These are phyloP conservation scores for Xanthorhoe spadicearia DNA, from an alignment of 2,888 invertebrate species.

Conservation along the genomic window DNA sequence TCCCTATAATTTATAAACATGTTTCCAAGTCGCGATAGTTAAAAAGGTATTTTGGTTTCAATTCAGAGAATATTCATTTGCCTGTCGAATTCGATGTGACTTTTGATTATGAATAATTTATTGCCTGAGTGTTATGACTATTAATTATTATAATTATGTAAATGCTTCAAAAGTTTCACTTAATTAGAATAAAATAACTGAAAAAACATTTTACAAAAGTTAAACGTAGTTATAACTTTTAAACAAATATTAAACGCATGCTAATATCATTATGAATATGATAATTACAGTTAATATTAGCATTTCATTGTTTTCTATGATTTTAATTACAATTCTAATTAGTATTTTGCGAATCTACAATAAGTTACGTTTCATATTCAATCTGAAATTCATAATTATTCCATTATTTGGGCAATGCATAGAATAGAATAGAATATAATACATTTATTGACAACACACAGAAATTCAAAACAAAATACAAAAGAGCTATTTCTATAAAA, in stretches of 20 bases:
- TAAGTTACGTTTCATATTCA: not conserved
- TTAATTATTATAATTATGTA: no score
- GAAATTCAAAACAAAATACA: no score
- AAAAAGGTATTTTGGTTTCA: not conserved
- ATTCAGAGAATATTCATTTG: no score
- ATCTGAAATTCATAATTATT: not conserved
- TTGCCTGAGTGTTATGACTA: no score
- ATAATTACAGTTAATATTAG: conserved; percentile 20
- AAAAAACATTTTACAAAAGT: no score
- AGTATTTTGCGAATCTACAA: not conserved
- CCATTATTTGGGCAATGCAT: not conserved
- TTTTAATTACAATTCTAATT: conserved; percentile 10
- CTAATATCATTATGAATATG: conserved; percentile 13
- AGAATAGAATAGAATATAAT: no score
- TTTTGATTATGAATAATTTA: no score
- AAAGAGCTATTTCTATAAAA: no score
- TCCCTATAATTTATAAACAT: no score
- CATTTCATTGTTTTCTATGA: conserved; percentile 19
- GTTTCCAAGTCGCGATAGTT: no score
- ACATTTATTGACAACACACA: no score
- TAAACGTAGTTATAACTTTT: not conserved
- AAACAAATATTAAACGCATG: conserved; percentile 6
- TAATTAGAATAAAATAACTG: not conserved
- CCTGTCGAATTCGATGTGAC: no score
- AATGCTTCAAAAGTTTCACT: not conserved